Conservation (phyloP, 2,113 vertebrate species). For the Microcebus griseorufus region DNA sequence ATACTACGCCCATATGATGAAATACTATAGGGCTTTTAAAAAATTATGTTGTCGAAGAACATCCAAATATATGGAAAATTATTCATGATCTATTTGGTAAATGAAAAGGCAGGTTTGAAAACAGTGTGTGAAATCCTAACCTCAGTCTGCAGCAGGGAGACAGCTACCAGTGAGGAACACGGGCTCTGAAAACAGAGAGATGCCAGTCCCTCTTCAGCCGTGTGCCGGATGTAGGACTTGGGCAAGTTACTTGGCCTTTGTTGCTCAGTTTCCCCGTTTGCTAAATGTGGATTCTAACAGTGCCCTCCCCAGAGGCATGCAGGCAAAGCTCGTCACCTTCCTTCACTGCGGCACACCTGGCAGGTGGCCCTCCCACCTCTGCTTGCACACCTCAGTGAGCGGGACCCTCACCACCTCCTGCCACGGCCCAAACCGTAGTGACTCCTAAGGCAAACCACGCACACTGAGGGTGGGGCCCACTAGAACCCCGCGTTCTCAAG, state of each 20-base stretch:
- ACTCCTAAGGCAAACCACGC: rapidly evolving
- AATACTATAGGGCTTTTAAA: neutral
- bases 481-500: rapidly evolving
- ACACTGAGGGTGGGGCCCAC: too few relatives aligned
- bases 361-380: neutral
- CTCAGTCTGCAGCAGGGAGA: neutral
- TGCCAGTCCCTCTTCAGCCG: too few relatives aligned
- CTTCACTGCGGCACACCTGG: too few relatives aligned
- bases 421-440: rapidly evolving
- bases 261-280: neutral
- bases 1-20: neutral
- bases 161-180: rapidly evolving
- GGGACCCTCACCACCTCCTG: rapidly evolving
- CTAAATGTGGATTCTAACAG: neutral
- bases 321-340: neutral
- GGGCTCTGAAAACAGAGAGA: too few relatives aligned
- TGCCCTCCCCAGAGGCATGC: neutral
- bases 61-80: slow-evolving; percentile 58
- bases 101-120: slow-evolving; percentile 28
- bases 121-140: neutral
- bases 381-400: rapidly evolving
- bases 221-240: too few relatives aligned
- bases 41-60: neutral
- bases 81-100: slow-evolving; percentile 1
- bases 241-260: neutral